These are phyloP conservation scores for Meloe dianella DNA, from an alignment of 2,888 invertebrate species.

Conservation along the genomic window DNA sequence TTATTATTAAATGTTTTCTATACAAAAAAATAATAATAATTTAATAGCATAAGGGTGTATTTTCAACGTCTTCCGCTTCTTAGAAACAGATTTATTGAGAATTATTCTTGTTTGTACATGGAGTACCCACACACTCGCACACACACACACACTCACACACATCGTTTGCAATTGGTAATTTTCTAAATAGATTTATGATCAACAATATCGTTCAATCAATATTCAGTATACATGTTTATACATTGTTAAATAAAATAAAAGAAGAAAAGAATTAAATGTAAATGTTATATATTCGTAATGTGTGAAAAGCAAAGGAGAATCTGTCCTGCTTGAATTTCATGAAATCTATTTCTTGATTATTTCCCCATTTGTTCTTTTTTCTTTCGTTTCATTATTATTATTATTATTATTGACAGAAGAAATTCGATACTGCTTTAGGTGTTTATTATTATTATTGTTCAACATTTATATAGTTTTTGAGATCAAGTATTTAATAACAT, in stretches of 20 bases:
- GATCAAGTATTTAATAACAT: not conserved
- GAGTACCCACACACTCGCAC: constrained; percentile 6
- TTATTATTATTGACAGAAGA: not conserved
- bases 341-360: not conserved
- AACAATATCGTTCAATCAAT: constrained; percentile 1
- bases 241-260: not conserved
- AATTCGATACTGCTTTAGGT: not conserved
- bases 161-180: constrained; percentile 1
- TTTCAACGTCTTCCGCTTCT: not conserved
- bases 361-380: too few relatives aligned
- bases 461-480: too few relatives aligned
- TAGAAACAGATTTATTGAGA: not conserved
- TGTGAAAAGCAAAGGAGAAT: not conserved
- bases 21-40: not conserved
- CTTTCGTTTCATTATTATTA: not conserved
- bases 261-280: not conserved
- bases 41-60: not conserved
- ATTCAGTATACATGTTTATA: not conserved
- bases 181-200: constrained; percentile 7
- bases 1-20: not conserved
- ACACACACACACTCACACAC: too few relatives aligned
- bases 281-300: not conserved
- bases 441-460: not conserved
- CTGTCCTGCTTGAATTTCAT: not conserved
- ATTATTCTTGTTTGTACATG: not conserved